These are phyloP conservation scores for Caenorhabditis inopinata DNA, from an alignment of 1,140 invertebrate species.

Conservation along the genomic window DNA sequence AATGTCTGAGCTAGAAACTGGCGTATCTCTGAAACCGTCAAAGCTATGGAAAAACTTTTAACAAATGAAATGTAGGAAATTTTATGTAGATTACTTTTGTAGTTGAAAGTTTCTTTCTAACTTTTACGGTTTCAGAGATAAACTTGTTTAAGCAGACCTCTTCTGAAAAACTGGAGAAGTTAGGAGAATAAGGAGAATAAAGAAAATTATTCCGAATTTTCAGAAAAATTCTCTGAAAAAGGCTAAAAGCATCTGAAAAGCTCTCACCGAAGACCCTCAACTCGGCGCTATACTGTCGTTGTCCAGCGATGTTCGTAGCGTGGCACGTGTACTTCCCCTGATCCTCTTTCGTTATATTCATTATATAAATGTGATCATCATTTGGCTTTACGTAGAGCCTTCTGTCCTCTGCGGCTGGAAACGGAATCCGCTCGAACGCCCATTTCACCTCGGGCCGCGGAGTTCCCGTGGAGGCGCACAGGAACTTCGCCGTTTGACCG, in stretches of 20 bases:
- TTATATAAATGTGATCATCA: constrained; percentile 87
- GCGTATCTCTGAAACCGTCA: too few relatives aligned
- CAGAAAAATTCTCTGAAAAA: too few relatives aligned
- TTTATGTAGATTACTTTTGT: too few relatives aligned
- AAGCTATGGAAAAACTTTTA: too few relatives aligned
- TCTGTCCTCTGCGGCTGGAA: constrained; percentile 87
- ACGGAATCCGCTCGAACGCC: constrained; percentile 78
- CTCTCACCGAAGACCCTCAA: constrained; percentile 77
- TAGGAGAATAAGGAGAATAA: too few relatives aligned
- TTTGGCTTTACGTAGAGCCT: constrained; percentile 77
- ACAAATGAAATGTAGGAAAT: too few relatives aligned
- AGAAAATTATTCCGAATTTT: too few relatives aligned
- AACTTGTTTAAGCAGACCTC: too few relatives aligned
- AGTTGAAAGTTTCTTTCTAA: too few relatives aligned
- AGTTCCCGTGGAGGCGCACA: constrained; percentile 85
- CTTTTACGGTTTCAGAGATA: too few relatives aligned
- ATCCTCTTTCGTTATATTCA: constrained; percentile 82
- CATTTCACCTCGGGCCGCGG: constrained; percentile 78
- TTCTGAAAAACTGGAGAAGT: too few relatives aligned
- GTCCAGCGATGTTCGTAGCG: constrained; percentile 83
- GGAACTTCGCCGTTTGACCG: constrained; percentile 81
- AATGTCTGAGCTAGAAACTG: too few relatives aligned
- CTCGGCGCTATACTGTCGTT: constrained; percentile 82
- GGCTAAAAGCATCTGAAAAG: constrained; percentile 28
- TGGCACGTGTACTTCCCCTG: constrained; percentile 90